A percentile compares a stretch with the other conserved stretches of the same genome.
phyloP scores from a whole-genome alignment of 2,797 vertebrate species.

The Meriones psammophilus region DNA sequence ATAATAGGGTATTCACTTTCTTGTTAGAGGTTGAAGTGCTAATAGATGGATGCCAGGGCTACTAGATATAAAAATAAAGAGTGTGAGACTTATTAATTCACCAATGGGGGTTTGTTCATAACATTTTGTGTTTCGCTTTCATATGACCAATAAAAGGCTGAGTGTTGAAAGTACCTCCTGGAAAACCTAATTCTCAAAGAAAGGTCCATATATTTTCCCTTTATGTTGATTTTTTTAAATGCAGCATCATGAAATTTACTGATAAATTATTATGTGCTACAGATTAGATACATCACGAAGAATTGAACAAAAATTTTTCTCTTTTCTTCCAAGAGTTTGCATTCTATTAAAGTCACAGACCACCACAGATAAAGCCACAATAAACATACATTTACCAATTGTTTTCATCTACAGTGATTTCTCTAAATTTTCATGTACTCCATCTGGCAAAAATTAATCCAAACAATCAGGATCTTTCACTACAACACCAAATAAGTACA shows the following conservation, averaged over 20 bases:
- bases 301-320: slow-evolving; percentile 9
- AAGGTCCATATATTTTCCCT: background rate
- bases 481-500: slow-evolving; percentile 46
- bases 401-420: slow-evolving; percentile 2
- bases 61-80: slow-evolving; percentile 8
- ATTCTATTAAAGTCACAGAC: background rate
- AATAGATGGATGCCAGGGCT: background rate
- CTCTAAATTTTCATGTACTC: slow-evolving; percentile 54
- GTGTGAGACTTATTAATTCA: background rate
- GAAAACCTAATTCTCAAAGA: slow-evolving; percentile 50
- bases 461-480: slow-evolving; percentile 57
- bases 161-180: slow-evolving; percentile 9
- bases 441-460: slow-evolving; percentile 62
- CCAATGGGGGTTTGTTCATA: slow-evolving; percentile 3
- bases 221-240: background rate
- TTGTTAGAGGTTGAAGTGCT: slow-evolving; percentile 4
- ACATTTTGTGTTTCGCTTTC: slow-evolving; percentile 50
- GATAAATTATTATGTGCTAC: slow-evolving; percentile 29
- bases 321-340: background rate
- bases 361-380: slow-evolving; percentile 44
- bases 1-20: background rate
- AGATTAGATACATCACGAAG: background rate
- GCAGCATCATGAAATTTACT: slow-evolving; percentile 36
- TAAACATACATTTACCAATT: slow-evolving; percentile 32
- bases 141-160: background rate